Conservation (phyloP, 2,797 vertebrate species). For the Mycteria americana region DNA sequence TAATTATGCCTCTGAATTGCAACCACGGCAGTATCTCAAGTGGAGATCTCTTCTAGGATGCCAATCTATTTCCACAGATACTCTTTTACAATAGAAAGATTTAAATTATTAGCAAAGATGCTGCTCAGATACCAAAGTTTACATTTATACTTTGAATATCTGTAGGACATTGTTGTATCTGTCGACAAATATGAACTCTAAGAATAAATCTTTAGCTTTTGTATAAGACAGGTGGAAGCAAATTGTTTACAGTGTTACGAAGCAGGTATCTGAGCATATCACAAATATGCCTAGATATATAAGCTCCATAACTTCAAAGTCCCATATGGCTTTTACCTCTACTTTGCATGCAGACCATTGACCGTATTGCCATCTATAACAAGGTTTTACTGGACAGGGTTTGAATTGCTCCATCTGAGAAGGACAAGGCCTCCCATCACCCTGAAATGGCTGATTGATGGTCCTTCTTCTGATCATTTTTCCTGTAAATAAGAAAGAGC, state of each 20-base stretch:
- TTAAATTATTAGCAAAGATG: background rate
- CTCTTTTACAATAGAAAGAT: background rate
- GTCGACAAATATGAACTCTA: background rate
- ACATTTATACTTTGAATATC: background rate
- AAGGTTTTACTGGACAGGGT: slow-evolving; percentile 93
- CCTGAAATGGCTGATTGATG: slow-evolving; percentile 91
- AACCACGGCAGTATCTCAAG: background rate
- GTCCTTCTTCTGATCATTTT: slow-evolving; percentile 88
- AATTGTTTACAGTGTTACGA: background rate
- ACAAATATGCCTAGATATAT: background rate
- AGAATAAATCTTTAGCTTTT: background rate
- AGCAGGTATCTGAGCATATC: background rate
- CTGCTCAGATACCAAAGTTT: background rate
- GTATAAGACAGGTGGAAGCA: background rate
- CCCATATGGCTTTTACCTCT: slow-evolving; percentile 78
- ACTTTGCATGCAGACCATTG: slow-evolving; percentile 91
- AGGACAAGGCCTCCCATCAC: slow-evolving; percentile 93
- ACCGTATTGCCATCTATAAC: slow-evolving; percentile 92
- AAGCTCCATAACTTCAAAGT: background rate
- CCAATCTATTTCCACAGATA: background rate
- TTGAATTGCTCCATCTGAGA: slow-evolving; percentile 92
- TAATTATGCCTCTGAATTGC: background rate
- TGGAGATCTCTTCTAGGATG: background rate
- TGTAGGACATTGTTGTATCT: background rate
- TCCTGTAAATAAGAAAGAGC: slow-evolving; percentile 75